These are phyloP conservation scores for Gadus macrocephalus DNA, from an alignment of 2,113 vertebrate species.

Conservation along the genomic window DNA sequence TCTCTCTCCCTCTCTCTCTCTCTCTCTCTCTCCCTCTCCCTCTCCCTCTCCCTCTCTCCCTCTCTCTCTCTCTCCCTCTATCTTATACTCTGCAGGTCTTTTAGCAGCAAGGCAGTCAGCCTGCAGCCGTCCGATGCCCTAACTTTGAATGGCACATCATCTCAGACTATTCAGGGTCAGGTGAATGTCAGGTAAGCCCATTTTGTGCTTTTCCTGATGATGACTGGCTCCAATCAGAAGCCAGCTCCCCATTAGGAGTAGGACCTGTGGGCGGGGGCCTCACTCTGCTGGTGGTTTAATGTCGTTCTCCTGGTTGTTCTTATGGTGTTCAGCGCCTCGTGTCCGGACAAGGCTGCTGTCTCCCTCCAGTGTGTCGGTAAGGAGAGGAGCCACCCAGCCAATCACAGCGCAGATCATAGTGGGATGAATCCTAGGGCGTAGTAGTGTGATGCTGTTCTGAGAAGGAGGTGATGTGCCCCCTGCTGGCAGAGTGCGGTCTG, in stretches of 20 bases:
- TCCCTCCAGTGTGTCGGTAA: conserved; percentile 69
- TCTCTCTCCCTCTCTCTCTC: conserved; percentile 4
- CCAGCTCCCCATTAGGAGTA: too few relatives aligned
- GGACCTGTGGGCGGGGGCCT: too few relatives aligned
- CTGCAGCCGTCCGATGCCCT: conserved; percentile 22
- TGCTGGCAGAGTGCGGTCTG: conserved; percentile 78
- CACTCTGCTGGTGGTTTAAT: too few relatives aligned
- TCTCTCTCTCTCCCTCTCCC: conserved; percentile 1
- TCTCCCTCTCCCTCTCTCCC: background rate
- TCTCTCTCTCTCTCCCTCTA: too few relatives aligned
- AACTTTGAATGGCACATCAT: conserved; percentile 6
- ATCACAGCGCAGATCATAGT: too few relatives aligned
- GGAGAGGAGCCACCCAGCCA: conserved; percentile 37
- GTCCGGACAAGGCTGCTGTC: conserved; percentile 48
- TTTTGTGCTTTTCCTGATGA: background rate
- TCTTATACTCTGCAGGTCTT: too few relatives aligned
- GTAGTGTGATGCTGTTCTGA: too few relatives aligned
- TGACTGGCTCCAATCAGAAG: too few relatives aligned
- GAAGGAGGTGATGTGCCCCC: background rate
- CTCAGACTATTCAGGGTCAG: conserved; percentile 45
- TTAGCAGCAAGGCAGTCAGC: conserved; percentile 7
- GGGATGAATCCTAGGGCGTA: too few relatives aligned
- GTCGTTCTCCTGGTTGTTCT: too few relatives aligned
- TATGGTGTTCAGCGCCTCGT: conserved; percentile 47
- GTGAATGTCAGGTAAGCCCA: conserved; percentile 54